These are phyloP conservation scores for Grammomys dolichurus DNA, from an alignment of 2,113 vertebrate species.

Conservation along the genomic window DNA sequence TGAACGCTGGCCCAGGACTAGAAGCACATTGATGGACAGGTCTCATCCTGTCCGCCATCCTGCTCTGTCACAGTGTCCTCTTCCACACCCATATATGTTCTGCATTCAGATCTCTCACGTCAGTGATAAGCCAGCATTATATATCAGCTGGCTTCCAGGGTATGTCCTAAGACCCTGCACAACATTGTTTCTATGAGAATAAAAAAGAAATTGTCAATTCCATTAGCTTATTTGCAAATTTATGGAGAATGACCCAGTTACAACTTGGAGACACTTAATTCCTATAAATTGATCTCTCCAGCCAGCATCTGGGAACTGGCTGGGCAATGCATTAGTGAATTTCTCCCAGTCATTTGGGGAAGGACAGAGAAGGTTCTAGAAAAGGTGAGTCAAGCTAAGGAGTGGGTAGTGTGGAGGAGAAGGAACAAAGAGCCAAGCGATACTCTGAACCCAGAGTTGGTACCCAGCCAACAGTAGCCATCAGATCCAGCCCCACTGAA, in stretches of 20 bases:
- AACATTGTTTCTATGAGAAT: neutral
- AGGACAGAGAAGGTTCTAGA: conserved; percentile 77
- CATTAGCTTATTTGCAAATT: conserved; percentile 52
- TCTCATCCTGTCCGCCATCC: too few relatives aligned
- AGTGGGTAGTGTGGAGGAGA: neutral
- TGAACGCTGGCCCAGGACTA: too few relatives aligned
- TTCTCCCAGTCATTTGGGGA: conserved; percentile 66
- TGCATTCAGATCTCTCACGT: neutral
- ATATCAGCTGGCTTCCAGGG: neutral
- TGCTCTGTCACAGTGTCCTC: too few relatives aligned
- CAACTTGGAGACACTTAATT: conserved; percentile 68
- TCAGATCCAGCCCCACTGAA: conserved; percentile 29
- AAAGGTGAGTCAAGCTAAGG: conserved; percentile 72
- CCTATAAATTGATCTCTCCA: conserved; percentile 74
- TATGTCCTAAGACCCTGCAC: neutral
- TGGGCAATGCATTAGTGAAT: conserved; percentile 76
- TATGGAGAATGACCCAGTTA: conserved; percentile 64
- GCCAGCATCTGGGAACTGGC: conserved; percentile 63
- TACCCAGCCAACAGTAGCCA: conserved; percentile 63
- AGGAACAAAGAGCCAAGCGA: conserved; percentile 64
- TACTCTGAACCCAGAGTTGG: conserved; percentile 67
- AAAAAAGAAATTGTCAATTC: conserved; percentile 40
- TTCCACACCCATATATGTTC: too few relatives aligned
- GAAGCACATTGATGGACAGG: too few relatives aligned
- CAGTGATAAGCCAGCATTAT: neutral